Conservation (phyloP, 2,797 vertebrate genomes). For the Parauchenoglanis punctatus region DNA sequence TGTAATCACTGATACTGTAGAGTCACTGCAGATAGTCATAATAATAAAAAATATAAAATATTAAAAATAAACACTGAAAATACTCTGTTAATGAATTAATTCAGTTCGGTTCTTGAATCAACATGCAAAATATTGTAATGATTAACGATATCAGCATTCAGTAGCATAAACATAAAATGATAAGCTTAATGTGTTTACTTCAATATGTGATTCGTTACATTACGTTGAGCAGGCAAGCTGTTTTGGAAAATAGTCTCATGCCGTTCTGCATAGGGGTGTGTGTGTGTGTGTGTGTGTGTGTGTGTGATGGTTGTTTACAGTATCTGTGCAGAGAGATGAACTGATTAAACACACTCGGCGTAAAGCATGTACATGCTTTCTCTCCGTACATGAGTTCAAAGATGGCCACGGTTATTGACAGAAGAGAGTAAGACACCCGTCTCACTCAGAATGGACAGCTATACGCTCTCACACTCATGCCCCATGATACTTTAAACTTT, state of each 20-base stretch:
- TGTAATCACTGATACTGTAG: not conserved
- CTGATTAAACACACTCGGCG: not conserved
- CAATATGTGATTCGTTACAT: not conserved
- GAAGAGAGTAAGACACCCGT: no score
- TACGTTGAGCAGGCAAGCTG: no score
- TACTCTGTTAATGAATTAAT: not conserved
- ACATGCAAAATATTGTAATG: not conserved
- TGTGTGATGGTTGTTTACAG: not conserved
- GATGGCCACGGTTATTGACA: not conserved
- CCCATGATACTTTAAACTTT: not conserved
- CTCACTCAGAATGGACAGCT: not conserved
- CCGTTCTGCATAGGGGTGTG: not conserved
- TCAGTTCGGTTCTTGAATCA: not conserved
- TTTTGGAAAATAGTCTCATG: not conserved
- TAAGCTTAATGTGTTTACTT: not conserved
- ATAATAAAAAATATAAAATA: not conserved
- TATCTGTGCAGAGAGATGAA: not conserved
- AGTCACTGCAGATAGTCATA: not conserved
- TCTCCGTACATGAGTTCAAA: not conserved
- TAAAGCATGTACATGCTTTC: not conserved
- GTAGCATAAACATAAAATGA: not conserved
- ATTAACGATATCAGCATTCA: not conserved
- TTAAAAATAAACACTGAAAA: not conserved
- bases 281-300: constrained; percentile 3
- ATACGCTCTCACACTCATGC: not conserved